Percentiles rank a stretch among this genome's conserved stretches.
Conservation (phyloP, 1,140 invertebrate species). For the Ladona fulva region DNA sequence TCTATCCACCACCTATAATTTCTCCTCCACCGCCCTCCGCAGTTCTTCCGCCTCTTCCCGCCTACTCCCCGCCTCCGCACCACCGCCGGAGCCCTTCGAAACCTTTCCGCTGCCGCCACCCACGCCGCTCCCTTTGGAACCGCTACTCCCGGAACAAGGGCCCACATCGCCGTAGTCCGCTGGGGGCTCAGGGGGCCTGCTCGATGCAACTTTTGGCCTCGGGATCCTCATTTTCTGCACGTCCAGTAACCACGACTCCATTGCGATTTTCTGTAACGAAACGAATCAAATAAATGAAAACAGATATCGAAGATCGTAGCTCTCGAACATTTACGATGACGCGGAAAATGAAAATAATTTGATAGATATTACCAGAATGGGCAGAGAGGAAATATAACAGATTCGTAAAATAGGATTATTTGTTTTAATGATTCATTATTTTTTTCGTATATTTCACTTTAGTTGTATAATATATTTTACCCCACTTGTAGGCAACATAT, state of each 20-base stretch:
- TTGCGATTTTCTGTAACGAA: slow-evolving; percentile 28
- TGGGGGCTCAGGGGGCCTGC: slow-evolving; percentile 48
- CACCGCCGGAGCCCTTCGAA: slow-evolving; percentile 33
- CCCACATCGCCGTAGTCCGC: slow-evolving; percentile 51
- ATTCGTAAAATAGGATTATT: no score
- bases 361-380: no score
- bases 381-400: no score
- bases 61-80: slow-evolving; percentile 42
- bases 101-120: slow-evolving; percentile 28
- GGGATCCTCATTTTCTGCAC: slow-evolving; percentile 73
- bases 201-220: slow-evolving; percentile 62
- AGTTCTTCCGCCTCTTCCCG: slow-evolving; percentile 63
- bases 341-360: no score
- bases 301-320: no score
- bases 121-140: background rate
- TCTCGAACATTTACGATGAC: no score
- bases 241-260: slow-evolving; percentile 74
- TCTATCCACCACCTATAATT: slow-evolving; percentile 54
- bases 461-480: no score
- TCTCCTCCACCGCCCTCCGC: slow-evolving; percentile 58
- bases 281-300: no score
- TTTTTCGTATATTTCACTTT: no score
- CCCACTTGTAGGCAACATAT: no score
- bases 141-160: slow-evolving; percentile 21
- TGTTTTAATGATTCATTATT: no score